Evolutionary conservation across 2,797 vertebrate genomes (phyloP), one percentile per base, ranked within the genome.

Genomic region (Tapirus indicus): DNA sequence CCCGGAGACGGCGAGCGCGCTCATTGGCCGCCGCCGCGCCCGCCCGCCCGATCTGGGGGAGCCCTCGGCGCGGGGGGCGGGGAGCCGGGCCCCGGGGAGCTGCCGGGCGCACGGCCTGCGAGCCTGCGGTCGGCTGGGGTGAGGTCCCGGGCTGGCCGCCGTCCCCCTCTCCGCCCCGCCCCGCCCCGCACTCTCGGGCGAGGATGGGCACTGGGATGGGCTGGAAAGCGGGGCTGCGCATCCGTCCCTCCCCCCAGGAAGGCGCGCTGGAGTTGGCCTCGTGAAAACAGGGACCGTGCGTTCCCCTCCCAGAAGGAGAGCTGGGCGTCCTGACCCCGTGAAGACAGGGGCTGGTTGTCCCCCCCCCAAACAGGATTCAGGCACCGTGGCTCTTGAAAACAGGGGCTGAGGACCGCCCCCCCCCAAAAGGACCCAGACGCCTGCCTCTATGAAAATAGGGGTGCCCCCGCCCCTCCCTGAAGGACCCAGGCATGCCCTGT

Each of bases 1-100:
- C 98, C 98, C 96, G 94, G 98, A 98, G 98, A 98, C 98, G 98
- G 97, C 98, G 97, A 96, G 96, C 72, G 85, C 68, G 68, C 92
- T 96, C 97, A 98, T 98, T 98, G 98, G 98, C 80, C 80, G 90
- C 71, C 38, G 85, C 88, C n/a, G 82, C 91, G 84, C 91, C 87
- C 52, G 88, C 95, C 79, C 32, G 79, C 95, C 64, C 75, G 88
- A 96, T 96, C 96, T 94, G 56, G 98, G 97, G 98, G 97, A 96
- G 97, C 97, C 97, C 82, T 97, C 54, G 68, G 97, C 89, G 91
- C 95, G n/a, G 92, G 95, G 96, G 90, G 96, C 88, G 52, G 93
- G 98, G 96, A 95, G 84, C 71, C 32, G 60, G 95, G 92, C 97
- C 88, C 94, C 23, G 49, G 97, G 98, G 98, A 97, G 88, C 95